phyloP scores from a whole-genome alignment of 2,888 invertebrate species.

The Eupeodes latifasciatus region DNA sequence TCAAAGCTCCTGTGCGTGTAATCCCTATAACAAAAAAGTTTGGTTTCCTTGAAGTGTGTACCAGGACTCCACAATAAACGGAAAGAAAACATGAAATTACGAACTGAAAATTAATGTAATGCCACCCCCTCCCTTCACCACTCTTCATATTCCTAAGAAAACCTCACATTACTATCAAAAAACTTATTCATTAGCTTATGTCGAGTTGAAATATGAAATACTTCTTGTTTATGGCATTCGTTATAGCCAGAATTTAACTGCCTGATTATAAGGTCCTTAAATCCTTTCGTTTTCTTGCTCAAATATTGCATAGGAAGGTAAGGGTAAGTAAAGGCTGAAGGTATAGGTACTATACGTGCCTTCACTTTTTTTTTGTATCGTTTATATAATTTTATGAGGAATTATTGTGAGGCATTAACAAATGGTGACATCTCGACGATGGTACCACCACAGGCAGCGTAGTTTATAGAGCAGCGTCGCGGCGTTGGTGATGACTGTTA shows the following conservation, averaged over 20 bases:
- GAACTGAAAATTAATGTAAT: constrained; percentile 76
- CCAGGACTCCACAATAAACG: constrained; percentile 68
- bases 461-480: too few relatives aligned
- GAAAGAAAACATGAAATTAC: constrained; percentile 72
- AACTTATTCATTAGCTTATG: constrained; percentile 71
- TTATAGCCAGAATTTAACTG: constrained; percentile 72
- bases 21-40: constrained; percentile 47
- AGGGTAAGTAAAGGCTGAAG: too few relatives aligned
- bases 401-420: constrained; percentile 74
- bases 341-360: constrained; percentile 5
- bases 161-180: constrained; percentile 36
- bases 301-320: neutral
- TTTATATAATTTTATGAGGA: constrained; percentile 73
- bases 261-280: constrained; percentile 76
- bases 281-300: constrained; percentile 68
- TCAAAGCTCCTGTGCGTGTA: constrained; percentile 70
- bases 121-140: constrained; percentile 65
- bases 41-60: constrained; percentile 65
- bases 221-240: constrained; percentile 74
- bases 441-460: constrained; percentile 43
- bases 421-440: constrained; percentile 74
- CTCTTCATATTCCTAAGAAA: neutral
- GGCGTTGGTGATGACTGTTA: constrained; percentile 20
- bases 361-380: constrained; percentile 62
- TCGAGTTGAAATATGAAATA: constrained; percentile 19